phyloP scores from a whole-genome alignment of 37 sponge, comb jelly and placozoan species.

The Crambe crambe region DNA sequence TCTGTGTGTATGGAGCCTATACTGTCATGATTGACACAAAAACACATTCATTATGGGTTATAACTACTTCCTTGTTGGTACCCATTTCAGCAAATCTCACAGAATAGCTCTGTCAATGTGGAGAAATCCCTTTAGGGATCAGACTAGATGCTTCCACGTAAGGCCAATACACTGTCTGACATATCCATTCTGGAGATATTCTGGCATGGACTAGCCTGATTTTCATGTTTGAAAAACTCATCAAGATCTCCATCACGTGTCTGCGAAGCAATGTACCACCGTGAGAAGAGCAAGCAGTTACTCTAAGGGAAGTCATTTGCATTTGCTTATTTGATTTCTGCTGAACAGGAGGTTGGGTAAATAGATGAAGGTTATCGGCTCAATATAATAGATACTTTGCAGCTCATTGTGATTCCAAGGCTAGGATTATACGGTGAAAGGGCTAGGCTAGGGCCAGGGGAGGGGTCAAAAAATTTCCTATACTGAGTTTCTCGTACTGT shows the following conservation, averaged over 20 bases:
- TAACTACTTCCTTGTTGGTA: too few relatives aligned
- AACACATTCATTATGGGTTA: too few relatives aligned
- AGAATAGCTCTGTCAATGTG: too few relatives aligned
- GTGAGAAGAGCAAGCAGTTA: constrained; percentile 16
- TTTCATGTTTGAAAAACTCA: constrained; percentile 27
- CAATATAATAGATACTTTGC: constrained; percentile 4
- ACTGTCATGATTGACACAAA: too few relatives aligned
- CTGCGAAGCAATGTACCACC: constrained; percentile 28
- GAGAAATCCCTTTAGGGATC: too few relatives aligned
- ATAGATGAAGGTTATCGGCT: constrained; percentile 24
- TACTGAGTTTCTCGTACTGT: constrained; percentile 3
- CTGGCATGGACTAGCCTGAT: constrained; percentile 32
- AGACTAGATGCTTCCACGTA: too few relatives aligned
- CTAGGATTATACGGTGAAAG: not conserved
- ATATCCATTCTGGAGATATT: too few relatives aligned
- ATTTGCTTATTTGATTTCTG: constrained; percentile 11
- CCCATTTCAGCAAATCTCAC: too few relatives aligned
- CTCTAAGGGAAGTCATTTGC: not conserved
- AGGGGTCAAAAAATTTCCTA: not conserved
- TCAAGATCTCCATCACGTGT: constrained; percentile 31
- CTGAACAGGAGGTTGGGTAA: not conserved
- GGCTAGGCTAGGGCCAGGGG: too few relatives aligned
- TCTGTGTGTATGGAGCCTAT: too few relatives aligned
- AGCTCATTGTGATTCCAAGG: too few relatives aligned
- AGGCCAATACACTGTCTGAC: too few relatives aligned